Percentiles rank a stretch among this genome's conserved stretches.
These are phyloP conservation scores for Heliconius hewitsoni DNA, from an alignment of 1,140 invertebrate genomes.

Conservation along the genomic window DNA sequence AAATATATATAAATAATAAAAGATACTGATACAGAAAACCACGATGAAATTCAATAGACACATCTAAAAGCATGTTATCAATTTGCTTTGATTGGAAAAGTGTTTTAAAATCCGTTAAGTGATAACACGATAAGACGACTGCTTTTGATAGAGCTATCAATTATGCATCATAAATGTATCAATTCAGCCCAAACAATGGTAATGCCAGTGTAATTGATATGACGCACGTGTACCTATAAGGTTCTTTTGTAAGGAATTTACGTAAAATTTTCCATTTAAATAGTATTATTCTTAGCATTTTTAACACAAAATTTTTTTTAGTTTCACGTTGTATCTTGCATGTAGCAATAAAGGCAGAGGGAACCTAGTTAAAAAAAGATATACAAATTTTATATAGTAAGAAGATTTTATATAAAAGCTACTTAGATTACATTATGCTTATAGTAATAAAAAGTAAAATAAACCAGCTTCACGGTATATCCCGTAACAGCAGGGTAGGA, in stretches of 20 bases:
- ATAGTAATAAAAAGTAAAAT: too few species aligned
- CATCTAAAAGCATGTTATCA: neutral
- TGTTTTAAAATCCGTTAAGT: neutral
- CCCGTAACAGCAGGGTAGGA: too few species aligned
- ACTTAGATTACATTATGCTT: too few species aligned
- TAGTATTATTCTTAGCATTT: neutral
- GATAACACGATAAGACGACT: neutral
- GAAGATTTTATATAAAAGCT: too few species aligned
- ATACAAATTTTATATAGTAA: too few species aligned
- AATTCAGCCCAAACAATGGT: conserved; percentile 13
- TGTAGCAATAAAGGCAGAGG: too few species aligned
- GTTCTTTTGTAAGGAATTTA: neutral
- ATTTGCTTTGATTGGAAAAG: conserved; percentile 6
- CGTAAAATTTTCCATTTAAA: neutral
- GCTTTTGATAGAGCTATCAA: conserved; percentile 1
- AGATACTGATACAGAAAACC: neutral
- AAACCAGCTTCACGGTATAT: too few species aligned
- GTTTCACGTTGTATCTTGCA: too few species aligned
- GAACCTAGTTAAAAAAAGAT: too few species aligned
- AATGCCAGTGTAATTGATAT: neutral
- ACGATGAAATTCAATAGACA: neutral
- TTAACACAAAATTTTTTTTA: neutral
- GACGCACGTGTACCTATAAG: neutral
- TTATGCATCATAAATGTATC: conserved; percentile 10
- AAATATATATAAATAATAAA: neutral